These are phyloP conservation scores for Dendrocincla tyrannina DNA, from an alignment of 2,797 vertebrate species.

Conservation along the genomic window DNA sequence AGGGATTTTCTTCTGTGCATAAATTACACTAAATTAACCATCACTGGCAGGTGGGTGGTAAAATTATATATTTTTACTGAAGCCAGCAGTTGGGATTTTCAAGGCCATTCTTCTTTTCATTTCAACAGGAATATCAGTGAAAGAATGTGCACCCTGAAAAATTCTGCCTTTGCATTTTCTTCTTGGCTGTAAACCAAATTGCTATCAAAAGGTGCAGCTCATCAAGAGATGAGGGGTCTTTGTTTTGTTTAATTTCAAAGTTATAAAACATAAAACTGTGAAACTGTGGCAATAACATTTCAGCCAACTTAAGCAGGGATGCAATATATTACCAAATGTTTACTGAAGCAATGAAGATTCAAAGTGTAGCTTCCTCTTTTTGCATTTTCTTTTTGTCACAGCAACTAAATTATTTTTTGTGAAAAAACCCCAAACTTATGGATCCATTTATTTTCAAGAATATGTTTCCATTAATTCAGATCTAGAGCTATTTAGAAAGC, in stretches of 20 bases:
- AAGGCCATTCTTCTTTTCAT: constrained; percentile 3
- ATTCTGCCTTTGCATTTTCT: background rate
- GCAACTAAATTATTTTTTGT: background rate
- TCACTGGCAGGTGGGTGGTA: background rate
- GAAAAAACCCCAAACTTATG: background rate
- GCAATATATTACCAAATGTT: constrained; percentile 2
- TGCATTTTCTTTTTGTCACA: background rate
- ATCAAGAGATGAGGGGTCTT: background rate
- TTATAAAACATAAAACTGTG: constrained; percentile 13
- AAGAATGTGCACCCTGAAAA: background rate
- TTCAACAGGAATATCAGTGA: background rate
- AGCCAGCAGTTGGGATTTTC: constrained; percentile 14
- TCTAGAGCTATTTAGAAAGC: background rate
- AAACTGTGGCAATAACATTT: constrained; percentile 11
- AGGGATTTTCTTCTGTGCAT: constrained; percentile 2
- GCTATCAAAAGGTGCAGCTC: constrained; percentile 12
- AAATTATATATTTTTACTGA: constrained; percentile 16
- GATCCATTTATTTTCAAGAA: background rate
- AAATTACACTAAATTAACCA: constrained; percentile 33
- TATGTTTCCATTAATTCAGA: background rate
- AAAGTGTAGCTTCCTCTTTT: background rate
- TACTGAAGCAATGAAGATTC: constrained; percentile 19
- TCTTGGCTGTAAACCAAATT: background rate
- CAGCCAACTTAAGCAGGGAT: background rate
- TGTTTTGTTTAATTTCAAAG: constrained; percentile 45